Base-by-base conservation (phyloP, 1,140 invertebrate species). In the Drosophila nasuta region DNA sequence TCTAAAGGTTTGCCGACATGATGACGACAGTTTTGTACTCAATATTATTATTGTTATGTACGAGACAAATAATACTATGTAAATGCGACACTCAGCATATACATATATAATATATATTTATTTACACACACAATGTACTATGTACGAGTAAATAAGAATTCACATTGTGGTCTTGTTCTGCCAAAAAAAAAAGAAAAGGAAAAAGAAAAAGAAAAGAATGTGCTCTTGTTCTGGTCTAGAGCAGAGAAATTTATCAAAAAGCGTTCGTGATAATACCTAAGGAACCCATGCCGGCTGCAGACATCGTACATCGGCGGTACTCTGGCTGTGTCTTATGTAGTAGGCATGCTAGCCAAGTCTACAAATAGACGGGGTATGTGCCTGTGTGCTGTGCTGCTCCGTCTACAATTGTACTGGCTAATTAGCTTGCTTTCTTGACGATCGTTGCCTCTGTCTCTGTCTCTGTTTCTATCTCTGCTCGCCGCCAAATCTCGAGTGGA, bases 241-340 rank as follows among this genome's bases (percentile, higher is more conserved):
- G 62, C 68, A 70, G 54, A 81, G 62, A 57, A 57, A 88, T 77
- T 79, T 79, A 77, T 87, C 76, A 82, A 77, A 82, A 77, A 73
- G 8, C 58, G 64, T 48, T 80, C 65, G 66, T 83, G 66, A 82
- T 75, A 72, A 58, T 78, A 70, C 59, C 65, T 56, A 88, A 75
- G 60, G 77, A 72, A 66, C 64, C 64, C 66, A 64, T 46, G 43
- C 69, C 63, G 56, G 57, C 49, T 62, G 59, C 28, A 25, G 13
- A 13, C 48, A 17, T 6, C 41, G 41, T 13, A 48, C 20, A 25
- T 25, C 20, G 20, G 20, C 20, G 20, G 20, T 25, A 25, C 20
- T 25, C 20, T 25, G 20, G 20, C 49, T 51, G 20, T 33, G 30
- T 33, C 5, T 10, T 8, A 10, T 38, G 35, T 38, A 8, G 35